These are phyloP conservation scores for Nymphalis urticae DNA, from an alignment of 2,888 invertebrate genomes.

Conservation along the genomic window DNA sequence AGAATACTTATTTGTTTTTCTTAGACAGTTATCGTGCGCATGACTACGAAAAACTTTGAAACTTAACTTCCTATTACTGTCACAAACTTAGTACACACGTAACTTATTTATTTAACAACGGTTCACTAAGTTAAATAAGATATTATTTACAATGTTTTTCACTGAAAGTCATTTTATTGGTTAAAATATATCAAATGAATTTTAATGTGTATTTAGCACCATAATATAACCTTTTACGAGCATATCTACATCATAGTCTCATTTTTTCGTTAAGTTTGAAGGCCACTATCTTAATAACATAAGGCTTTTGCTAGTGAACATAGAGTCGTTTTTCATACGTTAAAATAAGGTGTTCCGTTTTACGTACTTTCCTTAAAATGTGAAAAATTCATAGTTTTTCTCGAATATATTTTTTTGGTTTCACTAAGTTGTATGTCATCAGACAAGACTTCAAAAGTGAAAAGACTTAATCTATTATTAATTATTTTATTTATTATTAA, in stretches of 20 bases:
- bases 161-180: slow-evolving; percentile 8
- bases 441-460: no score
- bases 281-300: slow-evolving; percentile 49
- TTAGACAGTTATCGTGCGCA: neutral
- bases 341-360: slow-evolving; percentile 42
- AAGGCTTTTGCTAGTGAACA: slow-evolving; percentile 40
- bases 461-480: no score
- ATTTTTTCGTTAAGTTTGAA: slow-evolving; percentile 57
- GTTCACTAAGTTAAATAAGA: slow-evolving; percentile 14
- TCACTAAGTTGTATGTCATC: no score
- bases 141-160: slow-evolving; percentile 33
- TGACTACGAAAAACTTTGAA: slow-evolving; percentile 5
- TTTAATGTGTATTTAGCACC: slow-evolving; percentile 43
- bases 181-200: slow-evolving; percentile 12
- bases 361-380: slow-evolving; percentile 17
- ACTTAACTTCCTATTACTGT: slow-evolving; percentile 15
- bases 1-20: neutral
- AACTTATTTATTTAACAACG: slow-evolving; percentile 2
- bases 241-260: slow-evolving; percentile 56
- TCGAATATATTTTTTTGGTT: no score
- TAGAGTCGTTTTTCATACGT: slow-evolving; percentile 53
- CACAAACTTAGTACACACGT: slow-evolving; percentile 9
- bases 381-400: no score
- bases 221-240: slow-evolving; percentile 64
- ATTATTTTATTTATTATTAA: no score